A percentile compares a stretch with the other conserved stretches of the same genome.
These are phyloP conservation scores for Trissonchulus latispiculum DNA, from an alignment of 2,888 invertebrate genomes.

Conservation along the genomic window DNA sequence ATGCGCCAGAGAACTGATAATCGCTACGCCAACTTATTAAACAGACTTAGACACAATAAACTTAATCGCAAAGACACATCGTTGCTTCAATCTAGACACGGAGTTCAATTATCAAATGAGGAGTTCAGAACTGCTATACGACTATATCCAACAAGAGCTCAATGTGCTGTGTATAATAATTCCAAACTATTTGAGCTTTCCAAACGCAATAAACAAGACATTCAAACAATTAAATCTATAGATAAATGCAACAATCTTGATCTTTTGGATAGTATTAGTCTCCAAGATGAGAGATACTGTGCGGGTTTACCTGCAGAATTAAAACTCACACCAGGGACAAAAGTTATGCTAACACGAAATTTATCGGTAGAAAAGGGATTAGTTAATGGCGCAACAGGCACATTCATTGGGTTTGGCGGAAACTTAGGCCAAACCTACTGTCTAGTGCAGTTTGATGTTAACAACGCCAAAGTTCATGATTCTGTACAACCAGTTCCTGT, in stretches of 20 bases:
- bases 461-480: too few species aligned
- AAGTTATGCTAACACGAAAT: neutral
- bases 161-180: neutral
- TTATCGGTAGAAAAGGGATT: neutral
- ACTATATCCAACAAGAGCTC: slow-evolving; percentile 2
- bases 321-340: neutral
- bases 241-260: neutral
- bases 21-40: neutral
- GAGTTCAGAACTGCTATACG: neutral
- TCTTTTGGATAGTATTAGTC: neutral
- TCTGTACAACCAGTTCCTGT: too few species aligned
- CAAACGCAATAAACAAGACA: neutral
- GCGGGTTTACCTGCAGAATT: neutral
- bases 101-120: neutral
- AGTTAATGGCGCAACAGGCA: neutral
- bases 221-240: neutral
- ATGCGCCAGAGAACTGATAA: neutral
- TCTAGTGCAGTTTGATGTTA: too few species aligned
- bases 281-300: neutral
- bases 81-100: neutral
- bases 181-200: neutral
- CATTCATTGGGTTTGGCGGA: neutral
- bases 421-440: too few species aligned
- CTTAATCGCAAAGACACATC: neutral
- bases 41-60: neutral